Conservation (phyloP, 2,888 invertebrate genomes). For the Spilosoma lubricipeda region DNA sequence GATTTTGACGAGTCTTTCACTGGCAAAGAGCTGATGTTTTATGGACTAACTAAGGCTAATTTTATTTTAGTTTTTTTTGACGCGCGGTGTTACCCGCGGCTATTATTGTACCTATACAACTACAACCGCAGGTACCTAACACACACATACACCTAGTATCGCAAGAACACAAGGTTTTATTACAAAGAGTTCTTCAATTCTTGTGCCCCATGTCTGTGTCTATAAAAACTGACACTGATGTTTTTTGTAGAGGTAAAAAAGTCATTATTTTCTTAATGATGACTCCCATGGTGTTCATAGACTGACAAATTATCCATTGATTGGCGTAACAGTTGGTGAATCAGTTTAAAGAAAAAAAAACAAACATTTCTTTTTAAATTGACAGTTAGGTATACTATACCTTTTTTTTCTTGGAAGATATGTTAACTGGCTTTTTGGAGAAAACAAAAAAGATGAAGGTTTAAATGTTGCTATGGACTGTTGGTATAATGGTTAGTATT, state of each 20-base stretch:
- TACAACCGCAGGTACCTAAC: too few species aligned
- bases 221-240: constrained; percentile 7
- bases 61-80: too few species aligned
- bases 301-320: constrained; percentile 25
- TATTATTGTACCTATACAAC: too few species aligned
- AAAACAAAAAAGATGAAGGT: not conserved
- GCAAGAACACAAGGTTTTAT: not conserved
- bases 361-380: constrained; percentile 5
- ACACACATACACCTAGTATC: too few species aligned
- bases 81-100: too few species aligned
- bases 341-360: constrained; percentile 21
- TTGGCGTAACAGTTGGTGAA: constrained; percentile 29
- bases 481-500: not conserved
- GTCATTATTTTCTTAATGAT: constrained; percentile 21
- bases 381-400: too few species aligned
- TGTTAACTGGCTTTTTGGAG: not conserved
- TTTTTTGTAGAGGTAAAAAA: constrained; percentile 16
- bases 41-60: too few species aligned
- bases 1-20: too few species aligned
- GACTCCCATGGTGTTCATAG: constrained; percentile 22
- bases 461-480: not conserved
- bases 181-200: constrained; percentile 6
- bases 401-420: not conserved
- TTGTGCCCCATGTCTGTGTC: constrained; percentile 8
- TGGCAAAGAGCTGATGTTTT: too few species aligned